Conservation (phyloP, 2,797 vertebrate genomes). For the Peromyscus aztecus region DNA sequence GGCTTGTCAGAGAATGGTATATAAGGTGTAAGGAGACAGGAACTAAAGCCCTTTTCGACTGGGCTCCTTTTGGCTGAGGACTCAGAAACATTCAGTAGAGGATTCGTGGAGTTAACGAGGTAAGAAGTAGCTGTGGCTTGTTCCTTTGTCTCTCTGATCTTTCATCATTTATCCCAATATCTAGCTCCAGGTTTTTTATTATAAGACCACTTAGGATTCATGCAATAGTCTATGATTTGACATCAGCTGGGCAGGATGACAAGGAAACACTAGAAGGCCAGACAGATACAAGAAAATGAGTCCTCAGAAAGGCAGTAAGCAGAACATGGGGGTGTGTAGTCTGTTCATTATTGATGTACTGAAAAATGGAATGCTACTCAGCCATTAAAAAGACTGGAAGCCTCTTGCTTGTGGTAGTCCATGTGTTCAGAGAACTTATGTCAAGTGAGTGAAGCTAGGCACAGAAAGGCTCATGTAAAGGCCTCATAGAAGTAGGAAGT, state of each 20-base stretch:
- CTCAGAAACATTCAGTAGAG: too few relatives aligned
- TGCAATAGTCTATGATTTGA: not conserved
- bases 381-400: not conserved
- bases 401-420: not conserved
- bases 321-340: not conserved
- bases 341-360: not conserved
- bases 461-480: not conserved
- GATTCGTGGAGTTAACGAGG: too few relatives aligned
- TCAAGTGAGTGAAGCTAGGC: not conserved
- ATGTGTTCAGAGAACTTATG: not conserved
- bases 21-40: too few relatives aligned
- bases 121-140: too few relatives aligned
- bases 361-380: not conserved
- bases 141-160: too few relatives aligned
- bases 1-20: too few relatives aligned
- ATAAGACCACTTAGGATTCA: too few relatives aligned
- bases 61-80: too few relatives aligned
- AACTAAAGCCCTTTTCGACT: too few relatives aligned
- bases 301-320: not conserved
- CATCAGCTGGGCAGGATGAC: not conserved
- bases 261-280: not conserved
- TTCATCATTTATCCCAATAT: too few relatives aligned
- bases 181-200: too few relatives aligned
- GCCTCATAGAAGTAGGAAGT: not conserved
- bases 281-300: not conserved